These are phyloP conservation scores for Limosa lapponica DNA, from an alignment of 2,797 vertebrate species.

Conservation along the genomic window DNA sequence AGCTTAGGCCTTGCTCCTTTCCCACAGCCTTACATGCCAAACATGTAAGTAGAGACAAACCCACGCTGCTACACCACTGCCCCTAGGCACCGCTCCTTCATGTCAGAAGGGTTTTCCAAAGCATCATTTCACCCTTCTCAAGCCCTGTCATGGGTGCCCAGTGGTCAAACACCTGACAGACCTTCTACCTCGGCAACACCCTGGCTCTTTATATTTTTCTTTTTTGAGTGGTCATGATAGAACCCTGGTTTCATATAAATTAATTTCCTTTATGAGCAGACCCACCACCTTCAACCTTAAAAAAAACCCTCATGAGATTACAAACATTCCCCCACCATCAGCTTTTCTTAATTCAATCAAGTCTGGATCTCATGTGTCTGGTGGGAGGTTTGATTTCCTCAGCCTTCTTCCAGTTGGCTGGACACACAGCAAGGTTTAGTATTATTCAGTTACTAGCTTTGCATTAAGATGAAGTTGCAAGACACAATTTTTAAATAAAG, in stretches of 20 bases:
- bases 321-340: background rate
- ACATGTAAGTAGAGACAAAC: background rate
- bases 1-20: background rate
- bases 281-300: background rate
- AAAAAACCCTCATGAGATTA: background rate
- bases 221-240: background rate
- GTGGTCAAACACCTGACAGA: background rate
- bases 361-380: background rate
- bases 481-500: background rate
- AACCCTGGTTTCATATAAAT: background rate
- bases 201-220: background rate
- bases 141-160: rapidly evolving
- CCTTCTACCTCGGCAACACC: background rate
- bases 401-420: background rate
- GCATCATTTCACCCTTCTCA: background rate
- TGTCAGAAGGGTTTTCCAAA: background rate
- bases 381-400: background rate
- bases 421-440: background rate
- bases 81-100: rapidly evolving
- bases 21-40: background rate
- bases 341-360: background rate
- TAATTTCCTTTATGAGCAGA: background rate
- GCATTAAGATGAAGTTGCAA: background rate
- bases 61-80: background rate
- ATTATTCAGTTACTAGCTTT: background rate